phyloP scores from a whole-genome alignment of 1,140 invertebrate species.

The Zaprionus davidi region DNA sequence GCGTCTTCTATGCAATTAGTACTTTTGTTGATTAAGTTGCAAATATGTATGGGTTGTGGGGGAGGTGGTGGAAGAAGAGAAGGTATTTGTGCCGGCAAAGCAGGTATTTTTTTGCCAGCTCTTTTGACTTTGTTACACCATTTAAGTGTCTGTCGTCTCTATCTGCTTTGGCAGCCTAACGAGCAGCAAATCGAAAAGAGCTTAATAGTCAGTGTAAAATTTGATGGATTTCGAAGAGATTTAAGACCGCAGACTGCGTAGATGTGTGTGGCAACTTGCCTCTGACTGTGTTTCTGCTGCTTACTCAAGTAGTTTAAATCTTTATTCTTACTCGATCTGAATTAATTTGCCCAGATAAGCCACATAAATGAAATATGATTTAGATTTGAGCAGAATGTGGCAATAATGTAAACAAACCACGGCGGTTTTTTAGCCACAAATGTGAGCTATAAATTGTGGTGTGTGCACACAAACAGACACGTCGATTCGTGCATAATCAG shows the following conservation, averaged over 20 bases:
- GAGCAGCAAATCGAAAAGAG: constrained; percentile 2
- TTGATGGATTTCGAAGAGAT: background rate
- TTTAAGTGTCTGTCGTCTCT: background rate
- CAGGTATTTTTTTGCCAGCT: background rate
- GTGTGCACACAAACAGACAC: background rate
- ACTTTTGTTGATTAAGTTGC: constrained; percentile 78
- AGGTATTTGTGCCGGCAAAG: background rate
- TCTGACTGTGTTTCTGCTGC: background rate
- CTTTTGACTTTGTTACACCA: constrained; percentile 4
- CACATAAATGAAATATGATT: background rate
- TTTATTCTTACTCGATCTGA: background rate
- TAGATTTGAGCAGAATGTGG: background rate
- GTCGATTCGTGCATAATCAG: constrained; percentile 18
- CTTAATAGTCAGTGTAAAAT: background rate
- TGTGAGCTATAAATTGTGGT: constrained; percentile 28
- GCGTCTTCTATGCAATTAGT: constrained; percentile 80
- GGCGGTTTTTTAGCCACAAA: constrained; percentile 8
- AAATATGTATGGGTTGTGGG: constrained; percentile 30
- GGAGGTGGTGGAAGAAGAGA: background rate
- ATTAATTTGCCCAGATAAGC: background rate
- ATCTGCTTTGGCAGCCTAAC: background rate
- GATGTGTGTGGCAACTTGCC: background rate
- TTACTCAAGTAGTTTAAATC: background rate
- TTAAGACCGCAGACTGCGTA: too few species aligned
- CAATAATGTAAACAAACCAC: background rate